Base-by-base conservation (phyloP, 2,888 invertebrate genomes). In the Eupithecia abbreviata region DNA sequence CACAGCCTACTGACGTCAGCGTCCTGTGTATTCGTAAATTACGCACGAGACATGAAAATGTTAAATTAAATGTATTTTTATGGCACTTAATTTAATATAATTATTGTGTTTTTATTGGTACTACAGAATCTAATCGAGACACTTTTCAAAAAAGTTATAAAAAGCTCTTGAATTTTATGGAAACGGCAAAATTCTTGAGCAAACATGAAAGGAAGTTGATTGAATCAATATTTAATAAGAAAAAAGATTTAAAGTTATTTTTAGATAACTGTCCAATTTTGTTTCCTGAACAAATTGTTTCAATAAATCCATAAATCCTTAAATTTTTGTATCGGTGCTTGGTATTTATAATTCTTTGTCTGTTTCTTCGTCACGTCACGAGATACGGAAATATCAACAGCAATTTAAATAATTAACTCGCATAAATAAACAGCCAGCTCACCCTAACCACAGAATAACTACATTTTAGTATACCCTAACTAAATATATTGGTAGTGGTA, bases 401-500 rank as follows among this genome's bases (percentile, higher is more conserved):
- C 18, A 58, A 58, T 18, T 18, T 3, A 58, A n/a, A 55, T n/a
- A 55, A 18, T 9, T n/a, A 55, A n/a, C 10, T 3, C 9, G 2
- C 9, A 58, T 7, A 18, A 58, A 58, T 18, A 58, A 58, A 18
- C 58, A n/a, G n/a, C 18, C 18, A 18, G 18, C 13, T 6, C 3
- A 42, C 42, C 42, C 43, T 42, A 66, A 65, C 30, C 58, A 15
- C n/a, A 55, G n/a, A 55, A 7, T 55, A 55, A n/a, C n/a, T 55
- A 55, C 15, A 51, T 51, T 4, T 51, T 2, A 7, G 0, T 51
- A n/a, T 51, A 6, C 43, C 42, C 67, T 42, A 67, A 65, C 30
- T 72, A 7, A 49, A 43, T 65, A 70, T 65, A 74, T 74, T 70
- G 55, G 65, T 65, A 30, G 49, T 58, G 42, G 55, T 55, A 74